phyloP scores from a whole-genome alignment of 2,113 vertebrate genomes.

The Chelonoidis abingdonii region DNA sequence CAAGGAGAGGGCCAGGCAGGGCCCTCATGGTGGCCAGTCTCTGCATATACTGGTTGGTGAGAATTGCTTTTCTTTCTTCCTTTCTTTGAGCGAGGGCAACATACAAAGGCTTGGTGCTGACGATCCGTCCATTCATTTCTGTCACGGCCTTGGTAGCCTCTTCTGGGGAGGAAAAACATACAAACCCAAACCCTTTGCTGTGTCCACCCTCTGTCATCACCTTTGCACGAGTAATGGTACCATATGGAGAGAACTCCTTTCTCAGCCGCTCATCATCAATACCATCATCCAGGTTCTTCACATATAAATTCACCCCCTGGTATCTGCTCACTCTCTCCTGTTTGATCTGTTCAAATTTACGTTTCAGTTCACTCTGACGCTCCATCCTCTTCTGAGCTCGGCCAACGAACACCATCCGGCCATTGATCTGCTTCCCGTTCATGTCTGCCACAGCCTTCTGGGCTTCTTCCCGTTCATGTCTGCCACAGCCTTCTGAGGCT shows the following conservation, averaged over 20 bases:
- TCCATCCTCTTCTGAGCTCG: conserved; percentile 95
- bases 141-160: conserved; percentile 98
- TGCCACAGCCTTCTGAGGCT: too few relatives aligned
- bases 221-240: conserved; percentile 97
- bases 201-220: conserved; percentile 96
- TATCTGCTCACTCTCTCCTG: conserved; percentile 92
- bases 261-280: conserved; percentile 91
- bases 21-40: conserved; percentile 87
- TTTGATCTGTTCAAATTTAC: conserved; percentile 94
- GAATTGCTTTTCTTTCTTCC: conserved; percentile 95
- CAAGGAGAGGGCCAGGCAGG: conserved; percentile 84
- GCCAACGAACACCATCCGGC: conserved; percentile 89
- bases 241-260: conserved; percentile 95
- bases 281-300: conserved; percentile 96
- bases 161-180: conserved; percentile 98
- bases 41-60: conserved; percentile 97
- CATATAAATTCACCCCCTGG: conserved; percentile 97
- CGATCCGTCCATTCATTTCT: conserved; percentile 95
- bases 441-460: conserved; percentile 94
- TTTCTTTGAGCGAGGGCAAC: conserved; percentile 95
- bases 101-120: conserved; percentile 95
- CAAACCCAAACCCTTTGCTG: conserved; percentile 98
- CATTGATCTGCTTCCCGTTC: conserved; percentile 93
- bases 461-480: too few relatives aligned
- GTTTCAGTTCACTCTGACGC: conserved; percentile 93